Conservation (phyloP, 2,113 vertebrate species). For the Grus americana region DNA sequence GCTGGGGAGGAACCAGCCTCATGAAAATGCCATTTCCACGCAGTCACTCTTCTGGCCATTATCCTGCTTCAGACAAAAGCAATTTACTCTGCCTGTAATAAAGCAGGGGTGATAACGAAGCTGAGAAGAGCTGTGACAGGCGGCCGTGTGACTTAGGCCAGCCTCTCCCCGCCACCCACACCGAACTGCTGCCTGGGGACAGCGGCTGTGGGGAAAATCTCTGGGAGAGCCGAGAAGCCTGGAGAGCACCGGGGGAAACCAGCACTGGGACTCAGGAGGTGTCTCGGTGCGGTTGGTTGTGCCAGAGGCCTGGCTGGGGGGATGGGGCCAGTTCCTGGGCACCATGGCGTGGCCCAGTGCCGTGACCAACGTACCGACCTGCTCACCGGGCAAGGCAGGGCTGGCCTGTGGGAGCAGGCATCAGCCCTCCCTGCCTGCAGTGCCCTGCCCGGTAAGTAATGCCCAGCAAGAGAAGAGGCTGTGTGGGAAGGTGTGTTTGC, state of each 20-base stretch:
- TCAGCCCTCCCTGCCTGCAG: neutral
- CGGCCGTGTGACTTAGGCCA: neutral
- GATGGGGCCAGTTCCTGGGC: neutral
- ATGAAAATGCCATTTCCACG: slow-evolving; percentile 53
- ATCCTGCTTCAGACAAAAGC: slow-evolving; percentile 65
- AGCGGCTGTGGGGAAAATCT: neutral
- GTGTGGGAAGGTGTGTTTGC: neutral
- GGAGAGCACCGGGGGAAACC: rapidly evolving
- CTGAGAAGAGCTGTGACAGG: neutral
- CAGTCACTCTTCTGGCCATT: slow-evolving; percentile 45
- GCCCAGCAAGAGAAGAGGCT: neutral
- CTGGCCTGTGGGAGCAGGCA: no score
- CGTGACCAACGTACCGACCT: rapidly evolving
- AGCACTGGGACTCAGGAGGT: rapidly evolving
- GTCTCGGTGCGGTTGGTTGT: rapidly evolving
- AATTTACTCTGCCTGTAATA: slow-evolving; percentile 62
- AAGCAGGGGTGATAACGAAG: slow-evolving; percentile 32
- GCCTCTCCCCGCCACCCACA: neutral
- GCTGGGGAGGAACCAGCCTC: slow-evolving; percentile 27
- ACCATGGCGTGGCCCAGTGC: neutral
- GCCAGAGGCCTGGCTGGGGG: neutral
- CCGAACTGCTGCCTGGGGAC: neutral
- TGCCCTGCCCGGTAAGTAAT: no score
- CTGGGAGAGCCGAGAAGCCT: neutral
- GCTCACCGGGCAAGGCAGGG: rapidly evolving